Evolutionary conservation across 2,113 vertebrate genomes (phyloP), one percentile per base, ranked within the genome.

Genomic region (Clarias batrachus): DNA sequence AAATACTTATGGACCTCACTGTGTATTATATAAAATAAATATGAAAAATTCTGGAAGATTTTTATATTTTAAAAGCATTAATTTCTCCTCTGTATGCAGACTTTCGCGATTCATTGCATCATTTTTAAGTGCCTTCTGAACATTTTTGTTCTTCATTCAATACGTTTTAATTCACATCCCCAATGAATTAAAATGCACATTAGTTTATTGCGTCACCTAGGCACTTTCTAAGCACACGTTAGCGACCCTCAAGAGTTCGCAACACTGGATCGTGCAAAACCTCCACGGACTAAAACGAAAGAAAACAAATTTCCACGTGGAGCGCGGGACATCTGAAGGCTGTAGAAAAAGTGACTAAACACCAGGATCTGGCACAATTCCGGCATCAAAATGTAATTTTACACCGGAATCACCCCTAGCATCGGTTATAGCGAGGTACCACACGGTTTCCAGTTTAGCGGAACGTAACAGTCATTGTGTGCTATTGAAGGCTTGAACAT

Each of bases 231-330:
- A 59, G 16, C 37, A 27, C 14, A 8, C 2, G 2, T 8, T 79
- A 3, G 1, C 0, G 23, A 56, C 12, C 54, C 48, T 78, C 4
- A 79, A 57, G 1, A 57, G 14, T 0, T 59, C 52, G 13, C 4
- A 78, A 56, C 48, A 76, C 41, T 12, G 73, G 10, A 17, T 4
- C 59, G 70, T 73, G 19, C 70, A 73, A 73, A 73, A 23, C 9
- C 33, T 12, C 9, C 71, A 48, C 12, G n/a, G n/a, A n/a, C 54
- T 19, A 19, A 59, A 33, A 52, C 13, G 3, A 66, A 82, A 66
- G 13, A 54, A 82, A 82, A 82, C 60, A 82, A 10, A 30, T 66
- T 68, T 82, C 62, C 62, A 82, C 81, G 62, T 82, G 81, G 81
- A 82, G 60, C 41, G 41, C 41, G 25, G 12, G 62, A 21, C 62